Conservation (phyloP, 2,797 vertebrate species). For the Sebastes nivosus region DNA sequence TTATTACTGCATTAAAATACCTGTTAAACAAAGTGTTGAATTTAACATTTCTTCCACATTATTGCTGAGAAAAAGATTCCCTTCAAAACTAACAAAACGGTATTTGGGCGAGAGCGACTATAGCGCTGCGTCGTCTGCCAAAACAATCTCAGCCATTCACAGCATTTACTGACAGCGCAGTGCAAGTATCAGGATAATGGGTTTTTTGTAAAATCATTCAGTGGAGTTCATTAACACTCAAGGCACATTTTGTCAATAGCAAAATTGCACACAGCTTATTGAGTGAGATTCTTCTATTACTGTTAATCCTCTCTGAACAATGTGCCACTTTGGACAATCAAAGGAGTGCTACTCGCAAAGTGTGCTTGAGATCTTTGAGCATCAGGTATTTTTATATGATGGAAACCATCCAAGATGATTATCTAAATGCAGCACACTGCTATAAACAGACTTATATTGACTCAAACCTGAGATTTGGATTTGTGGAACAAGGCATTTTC, state of each 20-base stretch:
- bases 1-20: slow-evolving; percentile 1
- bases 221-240: slow-evolving; percentile 62
- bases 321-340: slow-evolving; percentile 76
- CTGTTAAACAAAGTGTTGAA: background rate
- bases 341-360: slow-evolving; percentile 76
- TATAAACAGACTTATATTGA: slow-evolving; percentile 33
- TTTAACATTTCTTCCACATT: background rate
- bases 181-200: slow-evolving; percentile 37
- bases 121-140: background rate
- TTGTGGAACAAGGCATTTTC: background rate
- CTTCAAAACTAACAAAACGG: slow-evolving; percentile 16
- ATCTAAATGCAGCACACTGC: slow-evolving; percentile 53
- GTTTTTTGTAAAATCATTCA: slow-evolving; percentile 59
- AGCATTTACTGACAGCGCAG: slow-evolving; percentile 24
- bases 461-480: background rate
- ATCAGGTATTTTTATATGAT: slow-evolving; percentile 68
- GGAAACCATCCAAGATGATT: slow-evolving; percentile 65
- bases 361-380: slow-evolving; percentile 68
- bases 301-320: slow-evolving; percentile 75
- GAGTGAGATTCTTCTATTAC: slow-evolving; percentile 72
- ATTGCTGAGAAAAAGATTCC: slow-evolving; percentile 2
- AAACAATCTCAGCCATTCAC: slow-evolving; percentile 19
- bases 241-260: slow-evolving; percentile 70
- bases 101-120: background rate
- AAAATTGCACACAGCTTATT: slow-evolving; percentile 59